A percentile compares a stretch with the other conserved stretches of the same genome.
These are phyloP conservation scores for Mirza zaza DNA, from an alignment of 2,113 vertebrate genomes.

Conservation along the genomic window DNA sequence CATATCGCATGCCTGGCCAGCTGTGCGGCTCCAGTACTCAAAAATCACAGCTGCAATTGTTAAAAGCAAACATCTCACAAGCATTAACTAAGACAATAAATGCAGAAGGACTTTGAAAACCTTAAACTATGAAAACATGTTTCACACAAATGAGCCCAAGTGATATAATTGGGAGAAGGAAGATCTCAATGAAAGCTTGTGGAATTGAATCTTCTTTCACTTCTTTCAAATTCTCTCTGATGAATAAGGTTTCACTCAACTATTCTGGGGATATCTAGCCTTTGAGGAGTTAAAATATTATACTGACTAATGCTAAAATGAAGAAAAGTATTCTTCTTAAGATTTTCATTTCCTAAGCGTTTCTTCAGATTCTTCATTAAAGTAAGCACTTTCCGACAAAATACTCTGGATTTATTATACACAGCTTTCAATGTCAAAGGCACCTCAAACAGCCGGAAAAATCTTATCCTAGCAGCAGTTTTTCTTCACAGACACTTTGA, in stretches of 20 bases:
- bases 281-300: background rate
- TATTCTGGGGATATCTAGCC: background rate
- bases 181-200: background rate
- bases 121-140: background rate
- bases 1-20: fast-evolving
- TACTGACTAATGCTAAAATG: background rate
- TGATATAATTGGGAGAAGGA: background rate
- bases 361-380: conserved; percentile 44
- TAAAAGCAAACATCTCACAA: background rate
- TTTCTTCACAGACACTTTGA: background rate
- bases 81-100: background rate
- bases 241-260: background rate
- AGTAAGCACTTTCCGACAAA: background rate
- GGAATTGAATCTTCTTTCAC: background rate
- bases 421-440: background rate
- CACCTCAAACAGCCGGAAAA: background rate
- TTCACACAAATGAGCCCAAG: background rate
- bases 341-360: background rate
- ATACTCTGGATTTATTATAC: background rate
- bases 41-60: background rate
- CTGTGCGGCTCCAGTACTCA: background rate
- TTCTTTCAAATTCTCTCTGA: background rate
- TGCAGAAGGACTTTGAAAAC: background rate
- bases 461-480: background rate
- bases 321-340: background rate